These are phyloP conservation scores for Tragelaphus scriptus DNA, from an alignment of 2,113 vertebrate species.

Conservation along the genomic window DNA sequence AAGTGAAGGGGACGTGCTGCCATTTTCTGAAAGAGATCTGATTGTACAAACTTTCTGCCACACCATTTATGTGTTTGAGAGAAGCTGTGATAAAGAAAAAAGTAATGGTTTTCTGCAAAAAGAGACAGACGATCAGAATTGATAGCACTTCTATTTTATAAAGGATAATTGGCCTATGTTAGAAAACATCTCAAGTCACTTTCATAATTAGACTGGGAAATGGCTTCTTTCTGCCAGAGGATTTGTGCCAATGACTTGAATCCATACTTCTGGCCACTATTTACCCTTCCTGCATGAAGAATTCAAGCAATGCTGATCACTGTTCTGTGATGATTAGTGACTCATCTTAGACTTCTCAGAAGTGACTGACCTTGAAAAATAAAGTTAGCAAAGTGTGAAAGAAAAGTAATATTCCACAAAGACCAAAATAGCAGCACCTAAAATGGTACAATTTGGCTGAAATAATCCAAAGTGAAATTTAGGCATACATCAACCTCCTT, in stretches of 20 bases:
- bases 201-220: background rate
- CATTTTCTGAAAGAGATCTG: background rate
- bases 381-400: background rate
- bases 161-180: background rate
- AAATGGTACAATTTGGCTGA: background rate
- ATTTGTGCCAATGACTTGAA: background rate
- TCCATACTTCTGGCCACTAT: background rate
- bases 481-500: background rate
- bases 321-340: background rate
- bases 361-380: background rate
- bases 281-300: background rate
- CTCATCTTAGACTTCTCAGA: background rate
- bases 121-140: background rate
- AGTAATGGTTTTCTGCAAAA: slow-evolving; percentile 1
- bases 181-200: background rate
- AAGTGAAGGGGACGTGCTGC: background rate
- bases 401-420: background rate
- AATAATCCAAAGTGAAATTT: background rate
- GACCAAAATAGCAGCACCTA: background rate
- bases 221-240: background rate
- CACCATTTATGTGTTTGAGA: background rate
- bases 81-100: background rate
- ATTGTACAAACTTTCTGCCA: background rate
- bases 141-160: background rate
- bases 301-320: background rate